These are phyloP conservation scores for Drosophila kikkawai DNA, from an alignment of 1,140 invertebrate genomes.

Conservation along the genomic window DNA sequence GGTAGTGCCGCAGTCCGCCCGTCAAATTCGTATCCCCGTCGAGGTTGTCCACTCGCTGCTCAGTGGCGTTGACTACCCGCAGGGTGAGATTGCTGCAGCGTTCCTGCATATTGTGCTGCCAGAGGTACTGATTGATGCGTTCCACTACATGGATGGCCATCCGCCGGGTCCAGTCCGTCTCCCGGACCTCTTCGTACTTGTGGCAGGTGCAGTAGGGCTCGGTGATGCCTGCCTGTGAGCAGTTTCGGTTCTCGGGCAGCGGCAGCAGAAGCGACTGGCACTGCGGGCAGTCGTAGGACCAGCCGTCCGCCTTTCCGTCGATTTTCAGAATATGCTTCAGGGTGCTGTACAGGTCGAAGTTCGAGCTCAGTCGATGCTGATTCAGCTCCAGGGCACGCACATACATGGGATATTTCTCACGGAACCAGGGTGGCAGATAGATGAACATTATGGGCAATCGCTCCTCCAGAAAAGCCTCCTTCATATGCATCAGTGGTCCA, in stretches of 20 bases:
- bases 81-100: slow-evolving; percentile 37
- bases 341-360: slow-evolving; percentile 93
- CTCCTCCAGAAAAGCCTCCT: slow-evolving; percentile 94
- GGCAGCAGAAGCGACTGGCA: slow-evolving; percentile 88
- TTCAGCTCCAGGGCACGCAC: slow-evolving; percentile 90
- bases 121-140: slow-evolving; percentile 82
- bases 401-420: slow-evolving; percentile 87
- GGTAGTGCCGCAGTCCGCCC: slow-evolving; percentile 13
- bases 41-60: slow-evolving; percentile 8
- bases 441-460: slow-evolving; percentile 94
- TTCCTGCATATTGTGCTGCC: slow-evolving; percentile 92
- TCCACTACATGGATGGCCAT: slow-evolving; percentile 84
- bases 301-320: slow-evolving; percentile 8
- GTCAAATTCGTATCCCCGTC: background rate
- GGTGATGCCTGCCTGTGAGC: slow-evolving; percentile 88
- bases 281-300: slow-evolving; percentile 85
- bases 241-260: slow-evolving; percentile 88
- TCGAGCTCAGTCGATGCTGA: slow-evolving; percentile 90
- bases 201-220: slow-evolving; percentile 92
- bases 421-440: slow-evolving; percentile 91
- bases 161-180: slow-evolving; percentile 74
- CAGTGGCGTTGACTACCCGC: slow-evolving; percentile 19
- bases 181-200: slow-evolving; percentile 82
- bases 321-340: slow-evolving; percentile 84
- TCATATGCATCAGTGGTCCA: slow-evolving; percentile 88